Evolutionary conservation across 2,797 vertebrate genomes (phyloP).

Genomic region (Typhlichthys subterraneus): DNA sequence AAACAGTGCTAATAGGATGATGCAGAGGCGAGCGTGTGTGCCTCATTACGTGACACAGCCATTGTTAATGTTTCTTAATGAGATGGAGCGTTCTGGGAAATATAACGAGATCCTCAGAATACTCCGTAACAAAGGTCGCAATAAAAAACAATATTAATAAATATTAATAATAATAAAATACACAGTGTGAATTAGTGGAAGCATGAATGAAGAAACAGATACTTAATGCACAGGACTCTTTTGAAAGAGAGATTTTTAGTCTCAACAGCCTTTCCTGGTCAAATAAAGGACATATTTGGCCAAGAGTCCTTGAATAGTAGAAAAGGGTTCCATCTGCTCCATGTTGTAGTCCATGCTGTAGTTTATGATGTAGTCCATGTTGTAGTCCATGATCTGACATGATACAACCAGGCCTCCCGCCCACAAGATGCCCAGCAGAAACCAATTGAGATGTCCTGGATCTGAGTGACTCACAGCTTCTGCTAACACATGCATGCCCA

Average conservation of each 20-base stretch:
- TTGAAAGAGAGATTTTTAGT: no score
- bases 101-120: background rate
- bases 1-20: background rate
- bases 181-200: background rate
- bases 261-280: no score
- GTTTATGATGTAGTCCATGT: no score
- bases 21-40: background rate
- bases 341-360: no score
- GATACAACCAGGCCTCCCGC: background rate
- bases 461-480: background rate
- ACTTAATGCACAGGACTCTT: no score
- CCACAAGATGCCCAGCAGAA: background rate
- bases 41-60: background rate
- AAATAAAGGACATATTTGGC: background rate
- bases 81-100: background rate
- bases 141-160: no score
- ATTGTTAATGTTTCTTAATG: background rate
- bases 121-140: background rate
- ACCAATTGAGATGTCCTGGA: background rate
- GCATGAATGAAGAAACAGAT: background rate
- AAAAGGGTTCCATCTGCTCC: background rate
- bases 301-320: background rate
- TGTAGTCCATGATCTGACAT: background rate
- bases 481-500: background rate
- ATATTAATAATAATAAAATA: no score